These are phyloP conservation scores for Pachymerium ferrugineum DNA, from an alignment of 2,888 invertebrate species.

Conservation along the genomic window DNA sequence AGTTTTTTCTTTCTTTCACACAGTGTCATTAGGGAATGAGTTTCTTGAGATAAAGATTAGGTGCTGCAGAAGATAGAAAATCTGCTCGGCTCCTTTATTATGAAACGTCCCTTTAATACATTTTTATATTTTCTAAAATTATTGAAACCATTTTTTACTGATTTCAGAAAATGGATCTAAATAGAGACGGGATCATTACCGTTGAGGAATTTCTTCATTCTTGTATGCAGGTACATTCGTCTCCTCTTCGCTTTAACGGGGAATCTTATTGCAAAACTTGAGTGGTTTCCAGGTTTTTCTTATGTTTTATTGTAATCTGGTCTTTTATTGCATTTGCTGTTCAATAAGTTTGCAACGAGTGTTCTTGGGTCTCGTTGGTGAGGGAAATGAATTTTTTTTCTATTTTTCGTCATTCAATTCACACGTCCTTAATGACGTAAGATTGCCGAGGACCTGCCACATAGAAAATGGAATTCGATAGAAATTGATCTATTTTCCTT, in stretches of 20 bases:
- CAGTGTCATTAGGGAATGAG: too few relatives aligned
- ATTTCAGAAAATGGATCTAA: constrained; percentile 69
- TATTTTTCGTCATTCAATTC: neutral
- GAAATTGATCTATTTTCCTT: neutral
- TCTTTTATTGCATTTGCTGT: neutral
- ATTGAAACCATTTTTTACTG: too few relatives aligned
- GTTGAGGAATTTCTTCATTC: constrained; percentile 93
- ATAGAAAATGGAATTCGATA: neutral
- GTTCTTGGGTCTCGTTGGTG: neutral
- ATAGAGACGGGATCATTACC: constrained; percentile 88
- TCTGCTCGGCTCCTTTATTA: too few relatives aligned
- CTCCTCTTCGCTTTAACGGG: neutral
- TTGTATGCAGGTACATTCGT: constrained; percentile 76
- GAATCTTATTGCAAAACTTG: neutral
- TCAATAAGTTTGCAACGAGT: neutral
- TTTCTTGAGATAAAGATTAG: too few relatives aligned
- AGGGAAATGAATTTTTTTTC: neutral
- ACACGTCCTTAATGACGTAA: neutral
- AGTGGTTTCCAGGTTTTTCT: neutral
- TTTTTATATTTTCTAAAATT: too few relatives aligned
- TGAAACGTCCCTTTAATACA: too few relatives aligned
- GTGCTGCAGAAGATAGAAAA: too few relatives aligned
- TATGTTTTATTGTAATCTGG: neutral
- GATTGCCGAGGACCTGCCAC: neutral
- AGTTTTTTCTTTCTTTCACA: too few relatives aligned